Base-by-base conservation (phyloP, 2,888 invertebrate genomes). In the Patella depressa region DNA sequence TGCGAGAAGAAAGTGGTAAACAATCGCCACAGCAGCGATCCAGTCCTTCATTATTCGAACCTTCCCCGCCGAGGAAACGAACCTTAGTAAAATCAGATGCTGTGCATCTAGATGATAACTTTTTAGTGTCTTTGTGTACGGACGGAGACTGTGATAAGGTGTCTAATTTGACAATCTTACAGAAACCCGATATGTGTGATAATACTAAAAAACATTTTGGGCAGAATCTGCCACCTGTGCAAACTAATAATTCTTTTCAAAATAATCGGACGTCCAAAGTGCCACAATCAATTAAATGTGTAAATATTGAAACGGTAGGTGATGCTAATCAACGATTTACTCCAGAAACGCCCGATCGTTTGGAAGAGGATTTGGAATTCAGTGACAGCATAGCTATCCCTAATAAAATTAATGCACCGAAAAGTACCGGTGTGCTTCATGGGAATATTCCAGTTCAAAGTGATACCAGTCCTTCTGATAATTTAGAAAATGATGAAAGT, bases 11-110 rank as follows among this genome's bases (percentile, higher is more conserved):
- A 65, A 65, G 24, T 24, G 24, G 78, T 45, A 80, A 80, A 45
- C 78, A 78, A 71, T 80, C 80, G 53, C 80, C 80, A 53, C 72
- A 76, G 73, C 80, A 80, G 75, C 82, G 84, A 15, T 85, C 86
- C n/a, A 82, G 83, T 29, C 84, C 87, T 14, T 82, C 85, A 15
- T 80, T 86, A 17, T 74, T 84, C n/a, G 83, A 85, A 65, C 79
- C 83, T 77, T 84, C 86, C 74, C 83, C 85, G 19, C 84, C 85
- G 72, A 90, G 94, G 85, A 95, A 95, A 79, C 95, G 95, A 91
- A 95, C 95, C 82, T 95, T 96, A 89, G 92, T 95, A 85, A 95
- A 95, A 92, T 95, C 95, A 91, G 94, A 88, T 73, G 95, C 95
- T 86, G 79, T 80, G 29, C 80, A 83, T 79, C 88, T 82, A 76